Evolutionary conservation across 2,797 vertebrate species (phyloP).

Genomic region (Podarcis siculus): DNA sequence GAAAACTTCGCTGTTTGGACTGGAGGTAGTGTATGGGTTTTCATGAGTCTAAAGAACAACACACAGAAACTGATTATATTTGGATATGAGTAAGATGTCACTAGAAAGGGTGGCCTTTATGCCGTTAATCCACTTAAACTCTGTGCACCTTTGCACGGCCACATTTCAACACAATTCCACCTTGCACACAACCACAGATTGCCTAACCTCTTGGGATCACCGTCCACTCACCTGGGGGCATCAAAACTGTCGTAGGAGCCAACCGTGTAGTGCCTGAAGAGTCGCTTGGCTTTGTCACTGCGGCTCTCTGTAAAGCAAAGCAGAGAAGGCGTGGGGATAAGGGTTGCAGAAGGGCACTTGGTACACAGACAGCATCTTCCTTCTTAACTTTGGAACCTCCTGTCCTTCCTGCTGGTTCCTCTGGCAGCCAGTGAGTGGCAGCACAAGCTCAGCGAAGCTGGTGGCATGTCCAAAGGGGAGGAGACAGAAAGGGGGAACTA

Average conservation of each 20-base stretch:
- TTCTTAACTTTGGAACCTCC: constrained; percentile 54
- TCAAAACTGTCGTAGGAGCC: constrained; percentile 96
- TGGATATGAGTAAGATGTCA: background rate
- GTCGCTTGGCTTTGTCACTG: constrained; percentile 87
- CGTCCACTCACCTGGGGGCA: constrained; percentile 75
- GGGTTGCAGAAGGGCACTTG: background rate
- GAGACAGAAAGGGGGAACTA: background rate
- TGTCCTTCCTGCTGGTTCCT: constrained; percentile 50
- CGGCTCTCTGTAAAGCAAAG: constrained; percentile 33
- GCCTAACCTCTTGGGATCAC: background rate
- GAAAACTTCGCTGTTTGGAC: background rate
- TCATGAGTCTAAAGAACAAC: background rate
- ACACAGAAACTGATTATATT: background rate
- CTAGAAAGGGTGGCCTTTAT: background rate
- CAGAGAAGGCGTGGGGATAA: background rate
- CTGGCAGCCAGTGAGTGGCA: constrained; percentile 6
- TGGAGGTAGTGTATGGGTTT: background rate
- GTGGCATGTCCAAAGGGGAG: background rate
- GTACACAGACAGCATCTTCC: background rate
- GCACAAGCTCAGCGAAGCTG: background rate
- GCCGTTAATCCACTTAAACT: background rate
- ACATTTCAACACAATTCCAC: background rate
- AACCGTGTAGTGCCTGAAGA: constrained; percentile 94
- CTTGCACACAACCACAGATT: background rate
- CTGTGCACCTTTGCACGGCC: background rate